Base-by-base conservation (phyloP, 2,113 vertebrate species). In the Columba livia region DNA sequence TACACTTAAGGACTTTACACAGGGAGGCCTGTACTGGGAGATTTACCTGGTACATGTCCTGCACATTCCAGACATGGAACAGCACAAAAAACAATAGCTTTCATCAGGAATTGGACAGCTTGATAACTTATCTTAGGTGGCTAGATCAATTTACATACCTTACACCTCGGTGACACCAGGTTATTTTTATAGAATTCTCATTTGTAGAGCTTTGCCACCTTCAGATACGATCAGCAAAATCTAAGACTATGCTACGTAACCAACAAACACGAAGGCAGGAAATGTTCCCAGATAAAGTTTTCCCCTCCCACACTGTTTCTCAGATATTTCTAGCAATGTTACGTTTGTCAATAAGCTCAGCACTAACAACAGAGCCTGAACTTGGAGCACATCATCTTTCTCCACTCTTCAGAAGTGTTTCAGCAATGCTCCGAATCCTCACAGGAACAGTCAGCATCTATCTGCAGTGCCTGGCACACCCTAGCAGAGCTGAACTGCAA, bases 11-110 rank as follows among this genome's bases (percentile, higher is more conserved):
- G 96, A 95, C 89, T 92, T 96, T 96, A 97, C 97, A 97, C 83
- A 85, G 86, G 62, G 93, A 90, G 60, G 97, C 98, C 98, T 98
- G 92, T 92, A 97, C 97, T 98, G 97, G 96, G 94, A 95, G 90
- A 98, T 98, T 99, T 99, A 99, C 99, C 99, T 99, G 98, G 97
- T 99, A 98, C 98, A 99, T 98, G 98, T 99, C 99, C 99, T 99
- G 98, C 97, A 98, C 97, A 99, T 98, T 98, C 98, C 98, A 99
- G 98, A 99, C 97, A 99, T 90, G 97, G 98, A 98, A 98, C 98
- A 99, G 98, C 98, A 99, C 97, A 99, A 98, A 98, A 99, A 96
- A 99, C 97, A 99, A 99, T 95, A 98, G 97, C 98, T 97, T 96
- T 98, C 97, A 97, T 99, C 98, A 99, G 97, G 98, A 98, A 97